Base-by-base conservation (phyloP, 2,888 invertebrate genomes). In the Brenthis ino region DNA sequence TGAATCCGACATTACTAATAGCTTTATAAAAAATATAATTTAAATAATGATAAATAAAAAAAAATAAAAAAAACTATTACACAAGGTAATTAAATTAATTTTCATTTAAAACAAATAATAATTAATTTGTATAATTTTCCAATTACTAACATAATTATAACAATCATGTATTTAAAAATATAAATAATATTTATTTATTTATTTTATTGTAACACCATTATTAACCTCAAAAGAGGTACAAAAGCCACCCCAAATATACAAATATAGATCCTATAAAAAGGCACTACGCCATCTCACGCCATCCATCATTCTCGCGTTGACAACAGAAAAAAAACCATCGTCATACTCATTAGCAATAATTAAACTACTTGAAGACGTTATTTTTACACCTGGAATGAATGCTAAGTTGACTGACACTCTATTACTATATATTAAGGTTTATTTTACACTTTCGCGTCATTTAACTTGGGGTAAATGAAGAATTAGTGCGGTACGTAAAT, bases 271-370 rank as follows among this genome's bases (percentile, higher is more conserved):
- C 57, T 50, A 64, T 66, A 73, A 76, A 74, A 74, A 71, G 37
- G 37, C 37, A 37, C 2, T 67, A 69, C 67, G 73, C 72, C 72
- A 71, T 68, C 72, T 68, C 69, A 64, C 57, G 55, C 64, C 79
- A 82, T 84, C 79, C 78, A 82, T 83, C 84, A 84, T 78, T 77
- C 74, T 65, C 75, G 76, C 70, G 76, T 69, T 76, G 76, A 77
- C 78, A 75, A 71, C 65, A 67, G 65, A 67, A 75, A 78, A 77
- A 77, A 78, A 75, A 77, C 24, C 76, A 76, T 80, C 83, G 79
- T 80, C 77, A 81, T 79, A 79, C 79, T 82, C 84, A 84, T 85
- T 84, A 84, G 80, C 74, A 65, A 77, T 83, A 82, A 84, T 85
- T 84, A 84, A 82, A 85, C 77, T 77, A 76, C 75, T 64, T 67